These are phyloP conservation scores for Chloroceryle amazona DNA, from an alignment of 2,797 vertebrate genomes.

Conservation along the genomic window DNA sequence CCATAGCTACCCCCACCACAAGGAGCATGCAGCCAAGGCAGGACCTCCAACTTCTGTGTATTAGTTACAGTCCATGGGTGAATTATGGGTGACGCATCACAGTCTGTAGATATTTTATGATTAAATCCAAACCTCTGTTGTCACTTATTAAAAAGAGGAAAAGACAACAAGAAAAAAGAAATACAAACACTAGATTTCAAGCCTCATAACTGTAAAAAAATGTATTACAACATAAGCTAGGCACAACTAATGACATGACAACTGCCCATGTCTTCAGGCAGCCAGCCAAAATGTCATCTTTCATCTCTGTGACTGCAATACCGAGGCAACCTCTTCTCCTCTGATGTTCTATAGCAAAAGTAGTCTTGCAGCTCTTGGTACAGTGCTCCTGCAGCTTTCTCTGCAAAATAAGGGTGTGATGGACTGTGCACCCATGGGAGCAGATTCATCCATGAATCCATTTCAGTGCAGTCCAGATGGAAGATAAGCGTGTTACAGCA, in stretches of 20 bases:
- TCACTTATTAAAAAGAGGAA: not conserved
- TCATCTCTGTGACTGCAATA: not conserved
- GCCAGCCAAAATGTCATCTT: not conserved
- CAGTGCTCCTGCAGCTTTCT: not conserved
- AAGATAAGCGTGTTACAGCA: not conserved
- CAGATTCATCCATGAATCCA: accelerated
- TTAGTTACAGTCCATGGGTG: not conserved
- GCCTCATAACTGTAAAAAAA: not conserved
- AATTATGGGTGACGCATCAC: not conserved
- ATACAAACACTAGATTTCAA: not conserved
- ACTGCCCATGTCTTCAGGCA: not conserved
- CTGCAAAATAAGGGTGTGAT: accelerated
- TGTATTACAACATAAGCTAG: not conserved
- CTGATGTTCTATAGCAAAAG: not conserved
- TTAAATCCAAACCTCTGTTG: not conserved
- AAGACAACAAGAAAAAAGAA: not conserved
- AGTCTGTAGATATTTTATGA: not conserved
- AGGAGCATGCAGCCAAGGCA: not conserved
- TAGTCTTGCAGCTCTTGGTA: not conserved
- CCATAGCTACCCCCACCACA: not conserved
- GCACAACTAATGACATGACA: not conserved
- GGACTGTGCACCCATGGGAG: accelerated
- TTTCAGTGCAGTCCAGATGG: not conserved
- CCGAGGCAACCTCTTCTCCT: not conserved
- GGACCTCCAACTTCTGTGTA: not conserved